A percentile compares a stretch with the other conserved stretches of the same genome.
These are phyloP conservation scores for Heliothis peltigera DNA, from an alignment of 2,888 invertebrate species.

Conservation along the genomic window DNA sequence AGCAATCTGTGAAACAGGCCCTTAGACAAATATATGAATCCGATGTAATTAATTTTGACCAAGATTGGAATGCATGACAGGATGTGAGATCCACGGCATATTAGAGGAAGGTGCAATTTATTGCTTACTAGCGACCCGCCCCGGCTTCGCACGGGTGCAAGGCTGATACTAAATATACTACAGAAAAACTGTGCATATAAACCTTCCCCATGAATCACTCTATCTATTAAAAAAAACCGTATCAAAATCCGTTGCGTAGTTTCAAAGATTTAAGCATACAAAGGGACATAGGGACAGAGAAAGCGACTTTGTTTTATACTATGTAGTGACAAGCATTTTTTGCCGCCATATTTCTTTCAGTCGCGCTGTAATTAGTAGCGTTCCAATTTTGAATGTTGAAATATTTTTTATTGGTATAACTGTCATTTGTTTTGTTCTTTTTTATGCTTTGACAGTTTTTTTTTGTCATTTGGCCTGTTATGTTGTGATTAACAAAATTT, in stretches of 20 bases:
- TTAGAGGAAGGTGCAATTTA: conserved; percentile 54
- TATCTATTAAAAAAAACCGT: too few species aligned
- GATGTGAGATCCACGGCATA: conserved; percentile 48
- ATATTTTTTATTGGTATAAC: conserved; percentile 45
- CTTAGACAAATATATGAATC: not conserved
- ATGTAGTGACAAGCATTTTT: too few species aligned
- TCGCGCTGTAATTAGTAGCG: conserved; percentile 55
- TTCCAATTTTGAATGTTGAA: conserved; percentile 56
- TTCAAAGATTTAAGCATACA: too few species aligned
- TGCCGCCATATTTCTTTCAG: conserved; percentile 60
- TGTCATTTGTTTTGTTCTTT: conserved; percentile 43
- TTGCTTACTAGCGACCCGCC: too few species aligned
- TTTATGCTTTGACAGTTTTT: conserved; percentile 10
- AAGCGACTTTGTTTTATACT: too few species aligned
- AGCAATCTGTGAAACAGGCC: too few species aligned
- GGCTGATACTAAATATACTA: too few species aligned
- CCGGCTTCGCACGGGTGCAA: too few species aligned
- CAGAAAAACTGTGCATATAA: too few species aligned
- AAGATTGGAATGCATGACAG: conserved; percentile 49
- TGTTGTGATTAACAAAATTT: not conserved
- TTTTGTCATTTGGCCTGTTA: conserved; percentile 5
- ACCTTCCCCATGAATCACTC: too few species aligned
- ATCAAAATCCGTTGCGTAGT: too few species aligned
- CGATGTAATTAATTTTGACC: conserved; percentile 12
- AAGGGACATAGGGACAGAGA: too few species aligned